Conservation (phyloP, 2,113 vertebrate genomes). For the Vidua chalybeata region DNA sequence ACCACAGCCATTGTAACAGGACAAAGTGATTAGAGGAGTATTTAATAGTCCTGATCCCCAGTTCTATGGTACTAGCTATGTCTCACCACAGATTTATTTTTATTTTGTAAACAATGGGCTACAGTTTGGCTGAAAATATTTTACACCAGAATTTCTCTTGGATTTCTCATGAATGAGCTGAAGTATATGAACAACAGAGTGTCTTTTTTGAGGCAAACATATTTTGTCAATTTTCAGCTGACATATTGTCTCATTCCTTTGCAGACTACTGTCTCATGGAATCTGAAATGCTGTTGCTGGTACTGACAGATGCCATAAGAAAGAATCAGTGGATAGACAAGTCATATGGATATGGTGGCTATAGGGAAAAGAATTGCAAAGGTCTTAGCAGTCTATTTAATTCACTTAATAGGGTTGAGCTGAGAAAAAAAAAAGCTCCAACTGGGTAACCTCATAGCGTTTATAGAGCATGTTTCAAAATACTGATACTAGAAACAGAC, state of each 20-base stretch:
- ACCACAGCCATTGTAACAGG: background rate
- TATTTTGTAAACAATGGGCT: background rate
- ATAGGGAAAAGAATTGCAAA: background rate
- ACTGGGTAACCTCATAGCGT: background rate
- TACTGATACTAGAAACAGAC: constrained; percentile 56
- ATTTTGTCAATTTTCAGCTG: background rate
- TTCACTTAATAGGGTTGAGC: background rate
- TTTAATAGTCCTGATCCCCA: background rate
- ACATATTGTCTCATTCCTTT: background rate
- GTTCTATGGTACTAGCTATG: background rate
- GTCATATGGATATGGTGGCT: background rate
- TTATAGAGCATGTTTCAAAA: constrained; percentile 50
- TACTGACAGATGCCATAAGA: background rate
- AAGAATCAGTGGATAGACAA: background rate
- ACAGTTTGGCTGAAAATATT: background rate
- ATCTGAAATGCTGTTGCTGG: background rate
- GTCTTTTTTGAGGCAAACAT: background rate
- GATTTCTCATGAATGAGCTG: background rate
- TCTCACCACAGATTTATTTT: background rate
- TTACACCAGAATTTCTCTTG: background rate
- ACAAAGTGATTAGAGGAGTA: background rate
- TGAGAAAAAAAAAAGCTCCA: background rate
- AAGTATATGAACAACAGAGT: background rate
- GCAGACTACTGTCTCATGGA: background rate
- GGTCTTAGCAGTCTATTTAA: background rate